Percentiles rank a stretch among this genome's conserved stretches.
These are phyloP conservation scores for Oreochromis mossambicus DNA, from an alignment of 2,797 vertebrate genomes.

Conservation along the genomic window DNA sequence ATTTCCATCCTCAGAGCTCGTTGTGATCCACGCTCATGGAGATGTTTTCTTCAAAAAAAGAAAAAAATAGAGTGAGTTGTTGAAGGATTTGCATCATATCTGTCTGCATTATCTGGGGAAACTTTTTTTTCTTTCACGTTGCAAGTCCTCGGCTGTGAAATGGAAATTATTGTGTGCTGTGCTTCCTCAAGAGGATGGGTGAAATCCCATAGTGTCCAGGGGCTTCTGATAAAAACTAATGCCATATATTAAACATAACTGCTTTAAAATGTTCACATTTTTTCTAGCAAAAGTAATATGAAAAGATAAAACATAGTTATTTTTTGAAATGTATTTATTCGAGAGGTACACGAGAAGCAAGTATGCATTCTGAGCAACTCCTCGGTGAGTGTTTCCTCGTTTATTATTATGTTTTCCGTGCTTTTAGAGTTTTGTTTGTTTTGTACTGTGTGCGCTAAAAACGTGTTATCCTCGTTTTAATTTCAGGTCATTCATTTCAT, in stretches of 20 bases:
- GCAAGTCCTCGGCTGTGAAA: not conserved
- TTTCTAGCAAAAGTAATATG: slow-evolving; percentile 43
- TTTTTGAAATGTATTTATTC: slow-evolving; percentile 77
- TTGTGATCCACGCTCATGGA: slow-evolving; percentile 29
- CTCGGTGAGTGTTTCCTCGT: not conserved
- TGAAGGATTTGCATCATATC: slow-evolving; percentile 10
- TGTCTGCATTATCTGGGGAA: slow-evolving; percentile 16
- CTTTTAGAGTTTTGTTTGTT: slow-evolving; percentile 15
- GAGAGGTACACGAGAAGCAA: slow-evolving; percentile 45
- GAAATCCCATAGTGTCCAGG: slow-evolving; percentile 11
- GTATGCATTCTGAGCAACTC: slow-evolving; percentile 58
- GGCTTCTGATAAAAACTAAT: slow-evolving; percentile 33
- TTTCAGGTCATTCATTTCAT: not conserved
- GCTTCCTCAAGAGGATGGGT: slow-evolving; percentile 19
- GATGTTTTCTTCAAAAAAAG: not conserved
- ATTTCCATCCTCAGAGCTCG: slow-evolving; percentile 13
- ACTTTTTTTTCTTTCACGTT: not conserved
- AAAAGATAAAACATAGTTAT: slow-evolving; percentile 61
- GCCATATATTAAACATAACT: slow-evolving; percentile 62
- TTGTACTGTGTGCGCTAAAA: slow-evolving; percentile 18
- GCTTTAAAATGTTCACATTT: slow-evolving; percentile 52
- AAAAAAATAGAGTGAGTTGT: not conserved
- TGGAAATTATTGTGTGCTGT: slow-evolving; percentile 17
- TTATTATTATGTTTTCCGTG: not conserved
- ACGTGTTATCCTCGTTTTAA: slow-evolving; percentile 9